These are phyloP conservation scores for Takifugu bimaculatus DNA, from an alignment of 2,113 vertebrate species.

Conservation along the genomic window DNA sequence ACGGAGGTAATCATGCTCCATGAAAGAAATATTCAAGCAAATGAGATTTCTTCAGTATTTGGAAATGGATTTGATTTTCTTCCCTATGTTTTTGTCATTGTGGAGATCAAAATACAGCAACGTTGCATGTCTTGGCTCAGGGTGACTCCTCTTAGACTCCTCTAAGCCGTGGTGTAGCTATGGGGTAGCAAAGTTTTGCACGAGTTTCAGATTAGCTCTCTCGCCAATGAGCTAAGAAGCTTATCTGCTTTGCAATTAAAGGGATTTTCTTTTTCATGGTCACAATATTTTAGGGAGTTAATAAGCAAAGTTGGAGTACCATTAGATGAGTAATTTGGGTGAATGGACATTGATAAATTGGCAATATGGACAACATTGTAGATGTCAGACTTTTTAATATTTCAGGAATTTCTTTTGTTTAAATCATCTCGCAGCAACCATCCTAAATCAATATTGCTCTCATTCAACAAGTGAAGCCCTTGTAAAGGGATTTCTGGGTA, in stretches of 20 bases:
- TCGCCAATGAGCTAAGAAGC: constrained; percentile 36
- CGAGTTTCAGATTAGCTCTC: constrained; percentile 23
- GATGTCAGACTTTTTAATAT: constrained; percentile 26
- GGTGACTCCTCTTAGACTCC: constrained; percentile 17
- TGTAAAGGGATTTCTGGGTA: constrained; percentile 66
- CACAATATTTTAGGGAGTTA: constrained; percentile 25
- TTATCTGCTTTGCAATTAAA: constrained; percentile 47
- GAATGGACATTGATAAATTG: constrained; percentile 25
- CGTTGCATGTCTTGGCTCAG: neutral
- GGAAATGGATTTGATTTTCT: too few relatives aligned
- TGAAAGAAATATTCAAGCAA: too few relatives aligned
- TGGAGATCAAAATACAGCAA: neutral
- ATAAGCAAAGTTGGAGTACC: constrained; percentile 23
- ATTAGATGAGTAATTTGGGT: constrained; percentile 19
- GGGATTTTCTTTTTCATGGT: constrained; percentile 34
- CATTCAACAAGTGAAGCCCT: constrained; percentile 67
- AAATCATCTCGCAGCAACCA: constrained; percentile 31
- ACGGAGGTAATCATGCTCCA: too few relatives aligned
- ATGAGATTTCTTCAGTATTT: too few relatives aligned
- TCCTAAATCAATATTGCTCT: constrained; percentile 67
- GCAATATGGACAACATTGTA: constrained; percentile 8
- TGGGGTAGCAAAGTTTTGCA: constrained; percentile 29
- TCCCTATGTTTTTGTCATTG: too few relatives aligned
- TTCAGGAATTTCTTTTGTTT: constrained; percentile 32
- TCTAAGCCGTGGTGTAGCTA: constrained; percentile 37